A percentile compares a stretch with the other conserved stretches of the same genome.
These are phyloP conservation scores for Sapayoa aenigma DNA, from an alignment of 2,113 vertebrate genomes.

Conservation along the genomic window DNA sequence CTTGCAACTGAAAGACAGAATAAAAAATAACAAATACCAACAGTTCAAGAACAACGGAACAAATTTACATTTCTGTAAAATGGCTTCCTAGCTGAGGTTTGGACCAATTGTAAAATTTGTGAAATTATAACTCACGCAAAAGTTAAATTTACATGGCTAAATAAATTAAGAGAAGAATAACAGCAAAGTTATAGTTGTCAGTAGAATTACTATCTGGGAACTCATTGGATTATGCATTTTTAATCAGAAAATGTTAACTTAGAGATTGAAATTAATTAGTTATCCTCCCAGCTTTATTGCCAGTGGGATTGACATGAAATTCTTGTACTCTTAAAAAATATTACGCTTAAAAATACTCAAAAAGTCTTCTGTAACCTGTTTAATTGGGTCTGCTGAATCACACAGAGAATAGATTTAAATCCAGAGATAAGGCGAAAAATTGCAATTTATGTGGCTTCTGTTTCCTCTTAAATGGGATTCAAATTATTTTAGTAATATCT, in stretches of 20 bases:
- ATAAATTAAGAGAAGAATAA: not conserved
- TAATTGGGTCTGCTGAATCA: not conserved
- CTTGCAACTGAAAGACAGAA: not conserved
- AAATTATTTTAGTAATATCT: not conserved
- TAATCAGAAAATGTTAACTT: conserved; percentile 14
- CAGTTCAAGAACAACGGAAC: not conserved
- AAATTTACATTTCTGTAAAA: not conserved
- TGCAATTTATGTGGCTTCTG: not conserved
- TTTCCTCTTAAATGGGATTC: not conserved
- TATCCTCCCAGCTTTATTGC: not conserved
- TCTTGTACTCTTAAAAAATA: not conserved
- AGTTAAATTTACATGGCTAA: not conserved
- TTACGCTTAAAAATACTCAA: not conserved
- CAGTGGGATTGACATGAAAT: not conserved
- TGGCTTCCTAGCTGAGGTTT: not conserved
- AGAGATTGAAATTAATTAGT: not conserved
- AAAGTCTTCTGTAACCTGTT: conserved; percentile 5
- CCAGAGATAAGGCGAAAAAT: not conserved
- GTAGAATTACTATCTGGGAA: not conserved
- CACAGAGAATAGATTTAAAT: not conserved
- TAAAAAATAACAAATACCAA: not conserved
- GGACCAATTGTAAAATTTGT: not conserved
- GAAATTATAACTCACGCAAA: not conserved
- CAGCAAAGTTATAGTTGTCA: not conserved
- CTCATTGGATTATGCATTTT: not conserved